Evolutionary conservation across 2,888 invertebrate species (phyloP), one percentile per base, ranked within the genome.

Genomic region (Ectemnius lituratus): DNA sequence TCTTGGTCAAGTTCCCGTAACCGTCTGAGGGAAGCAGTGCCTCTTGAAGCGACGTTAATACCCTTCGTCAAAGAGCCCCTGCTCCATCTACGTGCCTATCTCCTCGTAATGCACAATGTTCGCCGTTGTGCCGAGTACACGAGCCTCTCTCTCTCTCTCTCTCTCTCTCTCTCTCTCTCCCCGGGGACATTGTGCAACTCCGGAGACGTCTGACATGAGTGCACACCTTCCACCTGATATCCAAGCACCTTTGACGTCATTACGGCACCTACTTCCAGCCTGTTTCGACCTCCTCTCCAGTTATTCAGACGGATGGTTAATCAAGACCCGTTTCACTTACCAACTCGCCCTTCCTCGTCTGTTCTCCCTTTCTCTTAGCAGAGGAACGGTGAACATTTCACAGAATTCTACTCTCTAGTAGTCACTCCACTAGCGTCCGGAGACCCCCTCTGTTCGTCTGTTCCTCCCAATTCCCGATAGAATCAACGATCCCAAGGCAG

Each of bases 321-420:
- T 82, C 76, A 79, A 76, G 73, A 69, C 79, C 79, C 79, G 75
- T 80, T 82, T 82, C 79, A 82, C 79, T 82, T 80, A 76, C 73
- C 62, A 75, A 75, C 71, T 67, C 59, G 18, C 23, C 16, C 49
- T 58, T 13, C 14, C 61, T 23, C 37, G 16, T 68, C 52, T 16
- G 5, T n/a, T 52, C 14, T 16, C 52, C 52, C 52, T 52, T 52
- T 16, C 52, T 16, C 52, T 13, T 16, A 52, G 4, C 47, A 2
- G 6, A 23, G 23, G 23, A 23, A 23, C 23, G 23, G 3, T 2
- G 23, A 23, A 23, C 23, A 3, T 23, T 23, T 23, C 23, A 23
- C 23, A 23, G 23, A 23, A 37, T 18, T 45, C 6, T 2, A 0
- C 56, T 16, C 52, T 11, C 65, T 61, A n/a, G 11, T 49, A 4